phyloP scores from a whole-genome alignment of 2,113 vertebrate species.

The Alaudala cheleensis region DNA sequence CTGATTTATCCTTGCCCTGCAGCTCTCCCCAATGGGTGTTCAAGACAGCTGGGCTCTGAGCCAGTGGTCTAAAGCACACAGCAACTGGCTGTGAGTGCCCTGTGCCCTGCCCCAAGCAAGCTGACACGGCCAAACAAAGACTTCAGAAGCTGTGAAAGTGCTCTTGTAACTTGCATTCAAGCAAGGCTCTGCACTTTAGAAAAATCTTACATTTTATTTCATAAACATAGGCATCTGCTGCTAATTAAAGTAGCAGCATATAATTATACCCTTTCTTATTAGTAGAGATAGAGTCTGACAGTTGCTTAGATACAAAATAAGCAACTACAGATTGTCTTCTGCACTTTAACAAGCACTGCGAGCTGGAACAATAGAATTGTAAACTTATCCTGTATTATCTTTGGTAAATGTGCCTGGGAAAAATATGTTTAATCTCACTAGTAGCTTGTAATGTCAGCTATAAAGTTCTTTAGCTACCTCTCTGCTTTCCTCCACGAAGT shows the following conservation, averaged over 20 bases:
- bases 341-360: slow-evolving; percentile 60
- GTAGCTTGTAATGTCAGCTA: slow-evolving; percentile 33
- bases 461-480: background rate
- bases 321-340: slow-evolving; percentile 74
- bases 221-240: slow-evolving; percentile 81
- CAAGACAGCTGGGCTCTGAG: background rate
- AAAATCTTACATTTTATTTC: slow-evolving; percentile 76
- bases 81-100: background rate
- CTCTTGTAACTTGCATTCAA: slow-evolving; percentile 34
- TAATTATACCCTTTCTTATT: slow-evolving; percentile 84
- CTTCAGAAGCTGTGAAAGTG: background rate
- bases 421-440: slow-evolving; percentile 39
- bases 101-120: background rate
- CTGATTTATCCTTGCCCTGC: background rate
- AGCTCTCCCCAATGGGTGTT: background rate
- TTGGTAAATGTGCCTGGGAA: slow-evolving; percentile 39
- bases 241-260: slow-evolving; percentile 82
- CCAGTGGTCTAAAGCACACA: background rate
- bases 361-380: slow-evolving; percentile 68
- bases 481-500: background rate
- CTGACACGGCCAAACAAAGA: background rate
- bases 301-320: slow-evolving; percentile 86
- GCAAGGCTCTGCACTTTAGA: slow-evolving; percentile 39
- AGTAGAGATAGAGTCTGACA: slow-evolving; percentile 79
- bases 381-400: slow-evolving; percentile 49